These are phyloP conservation scores for Gambusia yucatana DNA, from an alignment of 2,797 vertebrate genomes.

Conservation along the genomic window DNA sequence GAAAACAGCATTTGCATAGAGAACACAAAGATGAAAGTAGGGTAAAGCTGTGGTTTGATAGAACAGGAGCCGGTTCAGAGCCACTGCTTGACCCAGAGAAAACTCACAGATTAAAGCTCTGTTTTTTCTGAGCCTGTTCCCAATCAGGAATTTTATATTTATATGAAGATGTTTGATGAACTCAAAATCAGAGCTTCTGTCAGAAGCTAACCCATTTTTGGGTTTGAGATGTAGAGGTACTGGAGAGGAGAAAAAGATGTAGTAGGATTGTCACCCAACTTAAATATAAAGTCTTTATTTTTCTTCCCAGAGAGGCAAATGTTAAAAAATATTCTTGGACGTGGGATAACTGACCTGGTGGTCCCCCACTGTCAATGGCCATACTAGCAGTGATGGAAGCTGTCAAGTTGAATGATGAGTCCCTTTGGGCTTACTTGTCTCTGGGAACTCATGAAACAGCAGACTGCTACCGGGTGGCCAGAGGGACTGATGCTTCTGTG, in stretches of 20 bases:
- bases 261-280: neutral
- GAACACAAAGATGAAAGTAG: neutral
- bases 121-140: no score
- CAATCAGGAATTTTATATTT: no score
- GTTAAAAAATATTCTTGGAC: neutral
- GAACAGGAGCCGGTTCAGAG: neutral
- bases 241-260: neutral
- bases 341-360: neutral
- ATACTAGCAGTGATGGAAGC: neutral
- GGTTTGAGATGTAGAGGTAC: neutral
- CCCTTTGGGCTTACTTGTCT: neutral
- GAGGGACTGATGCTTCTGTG: neutral
- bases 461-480: neutral
- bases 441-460: neutral
- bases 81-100: neutral
- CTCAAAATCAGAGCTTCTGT: neutral
- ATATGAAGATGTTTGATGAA: neutral
- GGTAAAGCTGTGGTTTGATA: neutral
- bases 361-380: neutral
- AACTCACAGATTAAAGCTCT: neutral
- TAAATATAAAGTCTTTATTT: neutral
- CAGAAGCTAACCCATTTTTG: neutral
- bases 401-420: neutral
- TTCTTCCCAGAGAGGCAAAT: neutral
- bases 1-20: neutral